phyloP scores from a whole-genome alignment of 1,140 invertebrate genomes.

The Vollenhovia emeryi region DNA sequence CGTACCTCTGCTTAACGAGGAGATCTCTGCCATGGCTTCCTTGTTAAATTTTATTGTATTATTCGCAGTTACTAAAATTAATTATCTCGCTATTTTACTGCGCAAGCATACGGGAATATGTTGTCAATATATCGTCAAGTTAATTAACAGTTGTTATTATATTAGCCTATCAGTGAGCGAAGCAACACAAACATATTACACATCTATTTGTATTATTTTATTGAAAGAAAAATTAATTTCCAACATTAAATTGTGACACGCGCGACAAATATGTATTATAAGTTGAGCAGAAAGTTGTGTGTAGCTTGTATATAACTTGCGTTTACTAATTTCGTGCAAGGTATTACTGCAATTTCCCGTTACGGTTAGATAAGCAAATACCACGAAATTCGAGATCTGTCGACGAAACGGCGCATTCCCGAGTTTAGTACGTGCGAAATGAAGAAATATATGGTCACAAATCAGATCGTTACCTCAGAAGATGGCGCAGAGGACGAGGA shows the following conservation, averaged over 20 bases:
- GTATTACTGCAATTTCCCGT: conserved; percentile 46
- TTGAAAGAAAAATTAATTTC: background rate
- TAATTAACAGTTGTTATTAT: conserved; percentile 8
- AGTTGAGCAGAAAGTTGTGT: background rate
- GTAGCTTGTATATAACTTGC: conserved; percentile 6
- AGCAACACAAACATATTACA: background rate
- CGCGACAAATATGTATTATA: background rate
- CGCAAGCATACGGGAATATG: background rate
- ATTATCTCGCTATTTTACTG: background rate
- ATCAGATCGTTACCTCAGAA: conserved; percentile 71
- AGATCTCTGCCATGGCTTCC: background rate
- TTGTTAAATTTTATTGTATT: conserved; percentile 5
- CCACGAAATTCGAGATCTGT: conserved; percentile 12
- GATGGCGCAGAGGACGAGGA: conserved; percentile 60
- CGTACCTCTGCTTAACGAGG: background rate
- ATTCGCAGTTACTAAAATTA: background rate
- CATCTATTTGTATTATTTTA: background rate
- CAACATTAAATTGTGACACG: background rate
- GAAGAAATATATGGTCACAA: conserved; percentile 77
- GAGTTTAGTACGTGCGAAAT: conserved; percentile 66
- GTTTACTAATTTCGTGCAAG: conserved; percentile 14
- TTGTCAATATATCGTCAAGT: background rate
- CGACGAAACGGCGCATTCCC: conserved; percentile 7
- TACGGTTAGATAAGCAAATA: conserved; percentile 55
- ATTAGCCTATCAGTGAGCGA: background rate